Evolutionary conservation across 1,140 invertebrate genomes (phyloP).

Genomic region (Drosophila virilis): DNA sequence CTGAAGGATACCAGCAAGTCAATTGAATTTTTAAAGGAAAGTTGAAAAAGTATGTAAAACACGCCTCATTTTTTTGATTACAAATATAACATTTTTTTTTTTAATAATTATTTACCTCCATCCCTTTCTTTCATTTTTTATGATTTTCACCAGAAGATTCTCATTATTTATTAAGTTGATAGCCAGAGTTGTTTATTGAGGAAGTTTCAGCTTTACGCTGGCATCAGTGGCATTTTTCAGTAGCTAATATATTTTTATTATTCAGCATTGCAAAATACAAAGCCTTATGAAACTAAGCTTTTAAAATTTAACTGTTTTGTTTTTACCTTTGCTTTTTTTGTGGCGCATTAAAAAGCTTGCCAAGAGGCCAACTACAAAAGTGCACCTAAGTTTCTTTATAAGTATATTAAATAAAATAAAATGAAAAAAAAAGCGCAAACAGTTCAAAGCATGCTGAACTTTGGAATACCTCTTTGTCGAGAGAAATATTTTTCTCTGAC

Average conservation of each 20-base stretch:
- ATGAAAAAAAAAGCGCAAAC: constrained; percentile 10
- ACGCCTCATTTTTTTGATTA: too few relatives aligned
- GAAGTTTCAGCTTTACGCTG: not conserved
- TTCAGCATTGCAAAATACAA: constrained; percentile 50
- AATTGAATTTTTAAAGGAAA: too few relatives aligned
- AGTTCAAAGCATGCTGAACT: not conserved
- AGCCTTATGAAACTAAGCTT: constrained; percentile 61
- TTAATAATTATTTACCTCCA: not conserved
- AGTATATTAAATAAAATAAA: constrained; percentile 38
- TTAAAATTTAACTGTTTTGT: constrained; percentile 65
- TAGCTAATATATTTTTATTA: constrained; percentile 54
- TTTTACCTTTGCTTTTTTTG: constrained; percentile 29
- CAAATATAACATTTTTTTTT: too few relatives aligned
- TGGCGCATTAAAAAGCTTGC: constrained; percentile 54
- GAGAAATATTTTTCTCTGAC: not conserved
- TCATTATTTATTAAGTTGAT: not conserved
- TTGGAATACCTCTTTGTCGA: not conserved
- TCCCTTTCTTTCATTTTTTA: not conserved
- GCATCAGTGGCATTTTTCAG: constrained; percentile 48
- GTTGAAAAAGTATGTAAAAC: too few relatives aligned
- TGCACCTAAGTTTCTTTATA: constrained; percentile 68
- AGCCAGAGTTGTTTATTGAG: constrained; percentile 6
- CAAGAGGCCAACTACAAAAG: constrained; percentile 71
- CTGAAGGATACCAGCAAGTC: too few relatives aligned
- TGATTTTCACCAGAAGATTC: too few relatives aligned